Base-by-base conservation (phyloP, 2,113 vertebrate species). In the Todiramphus chloris region DNA sequence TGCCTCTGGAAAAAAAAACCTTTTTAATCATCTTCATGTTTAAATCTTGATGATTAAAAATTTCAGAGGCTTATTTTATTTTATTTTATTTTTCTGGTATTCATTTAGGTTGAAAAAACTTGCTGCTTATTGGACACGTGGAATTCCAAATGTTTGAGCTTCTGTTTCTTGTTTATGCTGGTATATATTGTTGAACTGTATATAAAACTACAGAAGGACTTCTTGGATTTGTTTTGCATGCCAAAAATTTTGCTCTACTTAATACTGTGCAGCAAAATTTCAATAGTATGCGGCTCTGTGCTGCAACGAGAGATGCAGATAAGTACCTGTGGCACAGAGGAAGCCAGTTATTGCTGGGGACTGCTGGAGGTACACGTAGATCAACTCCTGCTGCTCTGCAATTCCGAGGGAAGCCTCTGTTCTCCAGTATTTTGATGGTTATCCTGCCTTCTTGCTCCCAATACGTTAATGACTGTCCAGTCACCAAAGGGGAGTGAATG, bases 81-180 rank as follows among this genome's bases (percentile, higher is more conserved):
- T 7, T 37, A 9, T 63, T n/a, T 48, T 68, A 31, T 1, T 59
- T 72, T 63, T 53, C 14, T 83, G 7, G 5, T 37, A 8, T n/a
- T 50, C 1, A 10, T 66, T 79, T 83, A 19, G 19, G 10, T 35
- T 39, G 50, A 24, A 64, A 28, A 43, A 10, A 46, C 14, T 56
- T 53, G 31, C 15, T 75, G 48, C 16, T 0, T 39, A 0, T 43
- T 73, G 59, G 53, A 5, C 1, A 10, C 10, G 8, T 0, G 0
- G 48, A 46, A 31, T 85, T 80, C 23, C 25, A 19, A 11, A 9
- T 23, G 23, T 15, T 60, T 60, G 12, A 46, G 33, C 13, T 64
- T 55, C 64, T 44, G 6, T 16, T 82, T 37, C 30, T 19, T 37
- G 14, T 48, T 84, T 55, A 1, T 50, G 24, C 11, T 18, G 24